Percentiles rank a stretch among this genome's conserved stretches.
These are phyloP conservation scores for Mycteria americana DNA, from an alignment of 2,797 vertebrate species.

Conservation along the genomic window DNA sequence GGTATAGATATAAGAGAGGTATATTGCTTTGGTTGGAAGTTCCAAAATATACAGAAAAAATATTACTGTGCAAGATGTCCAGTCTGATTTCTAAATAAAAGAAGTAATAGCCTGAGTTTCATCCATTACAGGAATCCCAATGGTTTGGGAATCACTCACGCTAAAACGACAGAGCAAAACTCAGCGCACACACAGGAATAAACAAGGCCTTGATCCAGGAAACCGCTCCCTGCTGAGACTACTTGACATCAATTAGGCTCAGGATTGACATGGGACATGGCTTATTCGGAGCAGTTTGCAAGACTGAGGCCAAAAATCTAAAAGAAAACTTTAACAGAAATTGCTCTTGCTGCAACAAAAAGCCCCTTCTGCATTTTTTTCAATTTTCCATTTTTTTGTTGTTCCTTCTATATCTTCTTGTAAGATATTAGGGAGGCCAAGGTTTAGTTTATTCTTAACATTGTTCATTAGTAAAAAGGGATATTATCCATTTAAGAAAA, in stretches of 20 bases:
- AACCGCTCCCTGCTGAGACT: neutral
- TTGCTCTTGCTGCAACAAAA: neutral
- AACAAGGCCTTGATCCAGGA: neutral
- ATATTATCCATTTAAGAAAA: neutral
- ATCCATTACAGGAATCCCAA: neutral
- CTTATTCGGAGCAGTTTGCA: neutral
- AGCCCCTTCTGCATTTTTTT: neutral
- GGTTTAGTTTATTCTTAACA: neutral
- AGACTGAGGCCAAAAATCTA: neutral
- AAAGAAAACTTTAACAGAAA: neutral
- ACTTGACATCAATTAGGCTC: neutral
- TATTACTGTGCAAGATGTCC: neutral
- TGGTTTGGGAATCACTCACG: neutral
- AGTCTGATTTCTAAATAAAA: slow-evolving; percentile 43
- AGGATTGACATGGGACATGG: neutral
- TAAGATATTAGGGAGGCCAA: neutral
- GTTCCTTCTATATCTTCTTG: neutral
- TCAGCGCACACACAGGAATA: neutral
- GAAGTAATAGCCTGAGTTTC: slow-evolving; percentile 1
- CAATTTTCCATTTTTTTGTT: neutral
- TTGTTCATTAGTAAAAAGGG: neutral
- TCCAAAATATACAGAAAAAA: slow-evolving; percentile 8
- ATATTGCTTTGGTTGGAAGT: neutral
- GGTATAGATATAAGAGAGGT: neutral
- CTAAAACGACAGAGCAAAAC: neutral